Evolutionary conservation across 2,113 vertebrate genomes (phyloP), one percentile per base, ranked within the genome.

Genomic region (Pelmatolapia mariae): DNA sequence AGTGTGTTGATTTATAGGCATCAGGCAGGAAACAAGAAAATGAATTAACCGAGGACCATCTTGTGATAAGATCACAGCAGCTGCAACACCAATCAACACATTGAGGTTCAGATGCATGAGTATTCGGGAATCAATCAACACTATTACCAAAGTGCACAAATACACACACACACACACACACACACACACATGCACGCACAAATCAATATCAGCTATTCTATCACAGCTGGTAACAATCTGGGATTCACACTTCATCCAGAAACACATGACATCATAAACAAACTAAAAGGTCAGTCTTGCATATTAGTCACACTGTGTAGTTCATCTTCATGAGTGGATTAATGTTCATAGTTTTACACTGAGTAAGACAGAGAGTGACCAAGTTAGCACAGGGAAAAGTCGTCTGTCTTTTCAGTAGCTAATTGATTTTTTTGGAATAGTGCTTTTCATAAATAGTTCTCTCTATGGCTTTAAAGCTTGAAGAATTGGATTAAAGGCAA

Each of bases 1-100:
- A 85, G 56, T 38, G 54, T 84, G 50, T 80, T 93, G 86, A 90
- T 93, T 88, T 78, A 91, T 86, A 92, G 82, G 71, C 87, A 86
- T 86, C 24, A 33, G 7, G 22, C 7, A 56, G 33, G 45, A 88
- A 61, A 83, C 6, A 13, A 52, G 36, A 79, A 36, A 68, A 63
- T 54, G 5, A 86, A 80, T 78, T 54, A 80, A 68, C 3, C 8
- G 63, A 76, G 71, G 71, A 76, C 71, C 24, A 76, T 76, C 43
- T 76, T 76, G 16, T 19, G 43, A 76, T 50, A 50, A 76, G 71
- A 2, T 78, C 71, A 78, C 18, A 50, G 16, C 71, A 50, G 43
- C 43, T 78, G 6, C 71, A 78, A 50, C 24, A 78, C 71, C 71
- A 29, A 78, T 78, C 43, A 78, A 19, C 71, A 50, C 43, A 29